Percentiles rank a stretch among this genome's conserved stretches.
phyloP scores from a whole-genome alignment of 2,888 invertebrate species.

The Hydraecia micacea region DNA sequence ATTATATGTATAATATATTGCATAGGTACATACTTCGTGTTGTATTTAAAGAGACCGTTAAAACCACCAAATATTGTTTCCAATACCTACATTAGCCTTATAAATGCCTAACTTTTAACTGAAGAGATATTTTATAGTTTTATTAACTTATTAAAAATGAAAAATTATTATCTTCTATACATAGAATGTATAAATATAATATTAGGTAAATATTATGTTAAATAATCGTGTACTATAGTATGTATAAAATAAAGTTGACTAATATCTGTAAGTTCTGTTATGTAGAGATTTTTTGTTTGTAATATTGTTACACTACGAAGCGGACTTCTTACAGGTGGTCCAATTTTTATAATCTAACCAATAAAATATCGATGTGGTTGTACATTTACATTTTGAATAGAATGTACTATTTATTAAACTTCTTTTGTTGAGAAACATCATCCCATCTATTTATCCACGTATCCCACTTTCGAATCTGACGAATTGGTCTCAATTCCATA shows the following conservation, averaged over 20 bases:
- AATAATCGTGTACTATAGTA: slow-evolving; percentile 89
- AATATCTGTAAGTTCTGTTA: slow-evolving; percentile 90
- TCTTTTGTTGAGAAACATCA: slow-evolving; percentile 85
- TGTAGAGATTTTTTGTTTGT: slow-evolving; percentile 91
- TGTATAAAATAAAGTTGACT: slow-evolving; percentile 90
- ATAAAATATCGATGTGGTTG: slow-evolving; percentile 91
- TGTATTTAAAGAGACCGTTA: slow-evolving; percentile 82
- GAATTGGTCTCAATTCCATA: not conserved
- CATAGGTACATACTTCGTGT: slow-evolving; percentile 80
- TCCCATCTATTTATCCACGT: slow-evolving; percentile 76
- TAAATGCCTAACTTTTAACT: slow-evolving; percentile 88
- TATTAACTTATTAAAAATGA: slow-evolving; percentile 90
- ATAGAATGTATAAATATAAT: slow-evolving; percentile 89
- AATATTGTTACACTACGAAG: slow-evolving; percentile 89
- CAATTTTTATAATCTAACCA: slow-evolving; percentile 91
- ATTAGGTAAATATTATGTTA: slow-evolving; percentile 88
- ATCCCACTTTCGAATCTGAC: slow-evolving; percentile 21
- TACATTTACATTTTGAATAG: slow-evolving; percentile 90
- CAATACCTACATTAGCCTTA: slow-evolving; percentile 89
- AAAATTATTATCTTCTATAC: slow-evolving; percentile 88
- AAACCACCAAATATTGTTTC: slow-evolving; percentile 89
- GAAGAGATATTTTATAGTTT: slow-evolving; percentile 90
- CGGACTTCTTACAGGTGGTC: slow-evolving; percentile 88
- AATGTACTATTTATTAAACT: slow-evolving; percentile 89
- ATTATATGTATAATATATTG: slow-evolving; percentile 71